These are phyloP conservation scores for Sorex fumeus DNA, from an alignment of 2,113 vertebrate species.

Conservation along the genomic window DNA sequence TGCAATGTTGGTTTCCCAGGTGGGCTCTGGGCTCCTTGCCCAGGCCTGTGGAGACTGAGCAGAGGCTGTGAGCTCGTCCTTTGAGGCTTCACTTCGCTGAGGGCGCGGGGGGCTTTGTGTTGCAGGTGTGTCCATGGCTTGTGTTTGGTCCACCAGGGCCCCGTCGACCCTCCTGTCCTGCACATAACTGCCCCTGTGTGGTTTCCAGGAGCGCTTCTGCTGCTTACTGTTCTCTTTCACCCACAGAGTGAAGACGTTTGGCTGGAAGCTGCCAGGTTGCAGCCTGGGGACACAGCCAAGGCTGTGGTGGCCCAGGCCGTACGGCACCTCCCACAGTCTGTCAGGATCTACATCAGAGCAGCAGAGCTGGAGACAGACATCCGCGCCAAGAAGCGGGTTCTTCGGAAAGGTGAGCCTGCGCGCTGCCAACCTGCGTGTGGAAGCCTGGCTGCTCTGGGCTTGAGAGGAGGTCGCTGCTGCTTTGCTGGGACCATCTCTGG, in stretches of 20 bases:
- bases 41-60: too few relatives aligned
- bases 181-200: too few relatives aligned
- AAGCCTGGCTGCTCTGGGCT: too few relatives aligned
- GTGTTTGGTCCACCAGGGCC: too few relatives aligned
- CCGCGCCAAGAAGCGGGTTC: conserved; percentile 97
- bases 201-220: neutral
- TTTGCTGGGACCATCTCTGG: neutral
- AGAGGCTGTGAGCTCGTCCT: neutral
- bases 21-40: neutral
- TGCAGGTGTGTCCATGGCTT: neutral
- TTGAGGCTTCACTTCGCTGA: fast-evolving
- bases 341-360: conserved; percentile 97
- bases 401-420: conserved; percentile 94
- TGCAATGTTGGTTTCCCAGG: neutral
- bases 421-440: too few relatives aligned
- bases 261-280: conserved; percentile 97
- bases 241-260: conserved; percentile 98
- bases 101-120: neutral
- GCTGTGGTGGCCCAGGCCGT: conserved; percentile 98
- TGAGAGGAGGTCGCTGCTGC: neutral
- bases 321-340: conserved; percentile 96
- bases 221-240: neutral
- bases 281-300: conserved; percentile 98
- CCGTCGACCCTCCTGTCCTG: too few relatives aligned
- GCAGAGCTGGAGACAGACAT: conserved; percentile 98